Evolutionary conservation across 2,113 vertebrate genomes (phyloP), one percentile per base, ranked within the genome.

Genomic region (Phylloscopus trochilus): DNA sequence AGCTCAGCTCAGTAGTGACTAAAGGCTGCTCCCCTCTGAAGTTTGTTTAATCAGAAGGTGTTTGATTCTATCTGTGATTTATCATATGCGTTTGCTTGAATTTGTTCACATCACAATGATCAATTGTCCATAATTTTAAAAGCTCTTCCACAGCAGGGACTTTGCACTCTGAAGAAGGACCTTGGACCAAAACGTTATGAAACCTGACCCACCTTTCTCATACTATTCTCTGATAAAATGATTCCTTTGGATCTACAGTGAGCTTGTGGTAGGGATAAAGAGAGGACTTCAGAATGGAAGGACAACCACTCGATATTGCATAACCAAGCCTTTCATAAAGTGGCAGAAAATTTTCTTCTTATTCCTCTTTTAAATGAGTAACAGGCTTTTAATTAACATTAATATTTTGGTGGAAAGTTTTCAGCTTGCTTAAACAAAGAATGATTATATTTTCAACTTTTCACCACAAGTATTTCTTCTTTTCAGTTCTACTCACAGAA

Each of bases 21-120:
- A 52, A 90, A 92, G 51, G 90, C 85, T 51, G n/a, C 21, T 85
- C 51, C 15, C 62, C 56, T 81, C 82, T 91, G 81, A 84, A 94
- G 86, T 82, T 9, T 89, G 78, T 90, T 97, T 97, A 96, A 95
- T 95, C 93, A 77, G 63, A 89, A 76, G n/a, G 80, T 81, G 20
- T 75, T 92, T 80, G 47, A 88, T 83, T 81, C 46, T 53, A 75
- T 92, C 77, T 78, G 66, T 81, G 77, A 81, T 95, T 91, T 90
- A 90, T 83, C 46, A 88, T 44, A 67, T 37, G 62, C 68, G 91
- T 92, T 95, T 94, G 73, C 88, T 73, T 78, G 86, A 89, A 93
- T 96, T 91, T 94, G 55, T 33, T 77, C 91, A 87, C 76, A 78
- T 52, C 49, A 56, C 41, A 72, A 28, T 28, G 44, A 94, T 88